Conservation (phyloP, 2,888 invertebrate species). For the Hecatera dysodea region DNA sequence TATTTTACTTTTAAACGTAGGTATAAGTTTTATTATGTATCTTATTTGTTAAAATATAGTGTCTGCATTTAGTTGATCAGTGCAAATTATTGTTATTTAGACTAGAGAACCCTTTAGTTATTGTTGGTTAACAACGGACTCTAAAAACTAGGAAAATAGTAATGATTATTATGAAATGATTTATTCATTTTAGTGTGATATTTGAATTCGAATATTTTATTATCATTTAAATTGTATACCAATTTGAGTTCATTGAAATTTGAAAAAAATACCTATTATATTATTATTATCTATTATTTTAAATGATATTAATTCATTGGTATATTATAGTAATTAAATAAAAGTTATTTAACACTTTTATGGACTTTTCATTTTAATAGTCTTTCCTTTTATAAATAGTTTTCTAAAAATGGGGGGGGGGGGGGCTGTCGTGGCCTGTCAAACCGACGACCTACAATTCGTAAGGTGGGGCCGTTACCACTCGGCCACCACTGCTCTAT, state of each 20-base stretch:
- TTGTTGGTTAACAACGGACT: background rate
- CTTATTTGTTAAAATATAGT: constrained; percentile 1
- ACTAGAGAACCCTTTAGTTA: background rate
- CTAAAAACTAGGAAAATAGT: constrained; percentile 12
- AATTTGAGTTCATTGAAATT: constrained; percentile 6
- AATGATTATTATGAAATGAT: constrained; percentile 33
- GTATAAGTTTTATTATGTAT: background rate
- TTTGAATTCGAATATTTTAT: constrained; percentile 42
- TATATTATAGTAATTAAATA: constrained; percentile 36
- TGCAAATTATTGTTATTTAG: constrained; percentile 40
- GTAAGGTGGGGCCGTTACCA: too few species aligned
- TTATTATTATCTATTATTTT: too few species aligned
- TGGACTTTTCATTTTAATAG: background rate
- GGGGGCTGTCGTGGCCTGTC: too few species aligned
- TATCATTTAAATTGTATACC: background rate
- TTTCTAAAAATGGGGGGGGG: background rate
- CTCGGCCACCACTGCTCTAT: too few species aligned
- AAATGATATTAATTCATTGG: constrained; percentile 14
- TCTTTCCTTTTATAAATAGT: background rate
- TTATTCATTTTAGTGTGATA: constrained; percentile 41
- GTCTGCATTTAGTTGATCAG: constrained; percentile 40
- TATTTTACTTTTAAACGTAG: background rate
- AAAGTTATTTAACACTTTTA: constrained; percentile 16
- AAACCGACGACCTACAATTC: too few species aligned
- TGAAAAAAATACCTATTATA: background rate